Base-by-base conservation (phyloP, 2,888 invertebrate genomes). In the Chrysodeixis includens region DNA sequence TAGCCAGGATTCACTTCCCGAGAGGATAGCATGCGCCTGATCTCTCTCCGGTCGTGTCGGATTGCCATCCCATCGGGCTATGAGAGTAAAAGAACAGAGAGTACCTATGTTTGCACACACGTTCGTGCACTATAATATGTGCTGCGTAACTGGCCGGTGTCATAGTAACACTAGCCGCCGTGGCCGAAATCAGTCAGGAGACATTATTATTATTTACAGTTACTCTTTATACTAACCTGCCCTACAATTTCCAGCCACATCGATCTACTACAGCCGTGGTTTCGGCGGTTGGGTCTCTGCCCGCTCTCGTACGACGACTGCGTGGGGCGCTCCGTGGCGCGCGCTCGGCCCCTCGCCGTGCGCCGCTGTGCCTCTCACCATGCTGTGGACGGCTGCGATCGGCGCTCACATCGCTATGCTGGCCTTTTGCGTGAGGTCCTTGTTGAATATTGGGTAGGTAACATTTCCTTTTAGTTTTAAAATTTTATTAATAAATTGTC, bases 261-360 rank as follows among this genome's bases (percentile, higher is more conserved):
- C 95, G 73, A 92, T 94, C 4, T 95, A 95, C 91, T 95, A 90
- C 85, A 95, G 94, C 71, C 86, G 95, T 8, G 95, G 95, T 0
- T 94, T 94, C 63, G 94, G 95, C 1, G 95, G 95, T 0, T 95
- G 94, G 94, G 89, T 86, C 8, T 89, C 93, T 0, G 91, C 94
- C 8, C 82, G 92, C n/a, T 84, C 92, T 0, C 81, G 89, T 30
- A 75, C 91, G 0, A 84, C 88, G 0, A 83, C 84, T 1, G 80
- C 56, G 30, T 95, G 94, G 94, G 93, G 93, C 0, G 86, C 89
- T 0, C 94, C 95, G 0, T 95, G 94, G 94, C 74, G 95, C 51
- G 95, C 89, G 0, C 83, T 95, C 1, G 95, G 94, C 0, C 95
- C 95, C 1, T 93, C 95, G 1, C 93, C 93, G 0, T 92, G 93